phyloP scores from a whole-genome alignment of 2,888 invertebrate species.

The Crioceris asparagi region DNA sequence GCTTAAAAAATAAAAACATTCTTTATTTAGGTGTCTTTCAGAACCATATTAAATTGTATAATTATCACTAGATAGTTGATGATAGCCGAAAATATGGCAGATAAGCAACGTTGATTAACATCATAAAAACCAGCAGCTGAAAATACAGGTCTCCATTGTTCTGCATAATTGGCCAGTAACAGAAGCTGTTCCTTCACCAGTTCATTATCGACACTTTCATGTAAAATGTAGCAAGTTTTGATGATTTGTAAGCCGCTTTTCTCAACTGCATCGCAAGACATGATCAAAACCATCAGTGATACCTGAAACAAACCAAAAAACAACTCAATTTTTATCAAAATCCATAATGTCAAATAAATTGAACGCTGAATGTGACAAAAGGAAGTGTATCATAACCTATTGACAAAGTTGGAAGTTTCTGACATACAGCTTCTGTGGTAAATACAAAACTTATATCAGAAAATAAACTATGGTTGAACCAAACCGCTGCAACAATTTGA shows the following conservation, averaged over 20 bases:
- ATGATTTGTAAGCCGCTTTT: slow-evolving; percentile 1
- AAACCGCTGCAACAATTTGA: no score
- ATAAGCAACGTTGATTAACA: slow-evolving; percentile 4
- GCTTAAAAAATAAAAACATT: no score
- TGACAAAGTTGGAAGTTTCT: no score
- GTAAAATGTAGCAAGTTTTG: slow-evolving; percentile 4
- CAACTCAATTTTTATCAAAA: no score
- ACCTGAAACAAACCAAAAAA: slow-evolving; percentile 4
- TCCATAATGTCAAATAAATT: no score
- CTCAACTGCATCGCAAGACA: slow-evolving; percentile 4
- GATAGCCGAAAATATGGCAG: slow-evolving; percentile 3
- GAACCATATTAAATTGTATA: slow-evolving; percentile 5
- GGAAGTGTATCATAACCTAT: no score
- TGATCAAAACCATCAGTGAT: background rate
- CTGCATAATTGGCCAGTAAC: slow-evolving; percentile 2
- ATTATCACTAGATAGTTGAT: slow-evolving; percentile 5
- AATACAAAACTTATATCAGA: no score
- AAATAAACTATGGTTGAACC: no score
- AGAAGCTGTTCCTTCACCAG: slow-evolving; percentile 2
- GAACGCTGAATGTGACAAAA: no score
- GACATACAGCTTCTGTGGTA: no score
- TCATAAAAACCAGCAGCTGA: slow-evolving; percentile 8
- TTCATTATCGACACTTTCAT: slow-evolving; percentile 2
- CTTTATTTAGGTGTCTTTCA: background rate
- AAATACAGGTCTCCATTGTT: slow-evolving; percentile 3